Conservation (phyloP, 2,888 invertebrate species). For the Busseola fusca region DNA sequence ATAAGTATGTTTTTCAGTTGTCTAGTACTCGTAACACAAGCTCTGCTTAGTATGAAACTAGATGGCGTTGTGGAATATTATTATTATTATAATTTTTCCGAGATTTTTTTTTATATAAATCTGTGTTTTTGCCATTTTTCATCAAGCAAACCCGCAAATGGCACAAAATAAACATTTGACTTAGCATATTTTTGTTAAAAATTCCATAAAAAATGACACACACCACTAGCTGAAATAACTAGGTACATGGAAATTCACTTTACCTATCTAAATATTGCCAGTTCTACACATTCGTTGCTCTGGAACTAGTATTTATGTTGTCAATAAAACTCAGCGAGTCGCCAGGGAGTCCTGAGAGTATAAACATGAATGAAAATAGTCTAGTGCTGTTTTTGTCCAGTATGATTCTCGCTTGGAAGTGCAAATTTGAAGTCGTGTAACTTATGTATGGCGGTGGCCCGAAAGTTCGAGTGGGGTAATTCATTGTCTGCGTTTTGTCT, state of each 20-base stretch:
- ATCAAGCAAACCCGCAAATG: not conserved
- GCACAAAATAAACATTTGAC: conserved; percentile 19
- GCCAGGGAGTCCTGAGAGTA: conserved; percentile 74
- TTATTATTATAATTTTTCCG: not conserved
- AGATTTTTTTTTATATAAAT: not conserved
- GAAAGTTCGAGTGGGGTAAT: conserved; percentile 8
- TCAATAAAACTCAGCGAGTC: conserved; percentile 81
- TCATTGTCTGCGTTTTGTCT: conserved; percentile 18
- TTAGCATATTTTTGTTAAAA: conserved; percentile 20
- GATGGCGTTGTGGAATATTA: too few relatives aligned
- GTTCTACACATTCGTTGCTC: conserved; percentile 65
- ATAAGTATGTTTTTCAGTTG: too few relatives aligned
- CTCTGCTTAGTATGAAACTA: too few relatives aligned
- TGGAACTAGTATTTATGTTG: conserved; percentile 80
- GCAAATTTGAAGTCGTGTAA: conserved; percentile 45
- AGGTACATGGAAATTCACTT: conserved; percentile 60
- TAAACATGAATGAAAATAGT: conserved; percentile 84
- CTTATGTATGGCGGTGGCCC: conserved; percentile 16
- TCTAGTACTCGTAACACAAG: too few relatives aligned
- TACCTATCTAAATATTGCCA: conserved; percentile 57
- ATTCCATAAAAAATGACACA: conserved; percentile 20
- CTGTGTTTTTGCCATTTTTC: not conserved
- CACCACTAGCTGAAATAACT: conserved; percentile 38
- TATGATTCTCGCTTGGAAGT: conserved; percentile 33
- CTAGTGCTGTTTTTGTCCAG: conserved; percentile 66